Conservation (phyloP, 1,140 invertebrate genomes). For the Eufriesea mexicana region DNA sequence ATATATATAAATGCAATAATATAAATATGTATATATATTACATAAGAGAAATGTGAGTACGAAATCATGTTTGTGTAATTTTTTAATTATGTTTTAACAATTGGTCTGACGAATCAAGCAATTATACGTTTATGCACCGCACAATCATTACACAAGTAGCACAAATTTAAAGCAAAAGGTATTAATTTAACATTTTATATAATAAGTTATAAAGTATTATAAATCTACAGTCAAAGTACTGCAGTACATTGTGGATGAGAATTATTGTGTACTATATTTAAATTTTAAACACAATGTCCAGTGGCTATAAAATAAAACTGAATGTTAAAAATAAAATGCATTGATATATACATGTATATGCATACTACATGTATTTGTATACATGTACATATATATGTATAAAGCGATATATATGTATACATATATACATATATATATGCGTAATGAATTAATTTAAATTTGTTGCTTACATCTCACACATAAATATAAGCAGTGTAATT, state of each 20-base stretch:
- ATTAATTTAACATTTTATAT: conserved; percentile 30
- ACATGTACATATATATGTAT: not conserved
- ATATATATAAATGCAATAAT: conserved; percentile 60
- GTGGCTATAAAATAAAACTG: conserved; percentile 24
- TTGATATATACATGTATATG: conserved; percentile 22
- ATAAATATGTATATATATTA: conserved; percentile 46
- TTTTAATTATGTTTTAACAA: conserved; percentile 43
- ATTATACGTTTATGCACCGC: conserved; percentile 45
- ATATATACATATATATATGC: conserved; percentile 28
- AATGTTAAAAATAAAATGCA: conserved; percentile 17
- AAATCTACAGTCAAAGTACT: not conserved
- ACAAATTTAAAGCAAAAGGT: conserved; percentile 45
- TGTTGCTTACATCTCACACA: conserved; percentile 22
- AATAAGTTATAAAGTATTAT: conserved; percentile 31
- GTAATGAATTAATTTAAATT: conserved; percentile 37
- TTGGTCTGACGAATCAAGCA: conserved; percentile 37
- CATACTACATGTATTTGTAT: conserved; percentile 25
- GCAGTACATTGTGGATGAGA: conserved; percentile 12
- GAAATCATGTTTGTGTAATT: conserved; percentile 54
- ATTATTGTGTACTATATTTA: conserved; percentile 1
- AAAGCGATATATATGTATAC: conserved; percentile 1
- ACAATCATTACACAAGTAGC: conserved; percentile 54
- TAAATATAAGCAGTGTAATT: conserved; percentile 28
- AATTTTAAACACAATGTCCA: conserved; percentile 27
- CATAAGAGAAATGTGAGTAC: conserved; percentile 36